Base-by-base conservation (phyloP, 2,113 vertebrate genomes). In the Ptilorrhoa leucosticta region DNA sequence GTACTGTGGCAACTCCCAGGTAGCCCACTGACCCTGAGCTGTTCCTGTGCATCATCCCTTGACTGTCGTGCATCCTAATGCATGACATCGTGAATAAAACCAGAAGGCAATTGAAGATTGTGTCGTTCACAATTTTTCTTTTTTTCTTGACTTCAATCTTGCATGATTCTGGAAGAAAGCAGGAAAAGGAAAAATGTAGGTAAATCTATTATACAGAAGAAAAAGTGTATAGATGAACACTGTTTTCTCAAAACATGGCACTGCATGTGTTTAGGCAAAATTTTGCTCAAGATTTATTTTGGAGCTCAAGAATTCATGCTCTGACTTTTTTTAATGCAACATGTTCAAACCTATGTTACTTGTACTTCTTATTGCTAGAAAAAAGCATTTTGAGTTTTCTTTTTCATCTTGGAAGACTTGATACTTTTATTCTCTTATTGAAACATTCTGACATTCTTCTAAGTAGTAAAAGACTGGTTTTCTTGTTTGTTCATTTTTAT, bases 31-130 rank as follows among this genome's bases (percentile, higher is more conserved):
- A 2, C 33, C 31, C 11, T 3, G 16, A 37, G 16, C 50, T 22
- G 13, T 54, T 51, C 39, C 21, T 7, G 2, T 18, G 26, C 48
- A 1, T n/a, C 26, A 10, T 15, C 69, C 42, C 50, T 37, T 0
- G 2, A 1, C 31, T 65, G 31, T 11, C 0, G 0, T 47, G 28
- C 48, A 45, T 33, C 44, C 51, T 31, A 16, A n/a, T 8, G 2
- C 2, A 4, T 2, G 13, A 17, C 61, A n/a, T 1, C 33, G 6
- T 30, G 18, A 6, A 5, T 10, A 31, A 47, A 60, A 87, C 20
- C 28, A 81, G 18, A 39, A 71, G 17, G 45, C 37, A 65, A 3
- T 13, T 82, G 50, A 66, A 53, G 22, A 17, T 13, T 28, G 30
- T 50, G 15, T n/a, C 39, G 15, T 8, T 27, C 22, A 6, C 0